A percentile compares a stretch with the other conserved stretches of the same genome.
These are phyloP conservation scores for Sciurus vulgaris DNA, from an alignment of 2,797 vertebrate species.

Conservation along the genomic window DNA sequence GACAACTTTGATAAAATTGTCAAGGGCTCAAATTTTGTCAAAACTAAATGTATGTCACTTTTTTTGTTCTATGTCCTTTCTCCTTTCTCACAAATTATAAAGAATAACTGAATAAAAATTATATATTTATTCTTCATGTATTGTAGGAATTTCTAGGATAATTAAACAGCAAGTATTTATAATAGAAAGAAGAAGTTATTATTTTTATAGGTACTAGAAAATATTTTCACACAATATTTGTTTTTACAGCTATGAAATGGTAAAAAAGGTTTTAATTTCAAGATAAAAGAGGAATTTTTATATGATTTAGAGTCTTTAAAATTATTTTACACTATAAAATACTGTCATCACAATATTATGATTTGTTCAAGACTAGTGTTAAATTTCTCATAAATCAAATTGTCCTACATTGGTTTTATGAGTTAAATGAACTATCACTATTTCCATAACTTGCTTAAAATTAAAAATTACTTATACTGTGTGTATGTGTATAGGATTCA, in stretches of 20 bases:
- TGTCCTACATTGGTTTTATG: slow-evolving; percentile 1
- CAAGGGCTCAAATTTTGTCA: not conserved
- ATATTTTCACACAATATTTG: not conserved
- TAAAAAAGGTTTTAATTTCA: slow-evolving; percentile 43
- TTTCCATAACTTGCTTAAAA: not conserved
- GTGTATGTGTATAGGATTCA: not conserved
- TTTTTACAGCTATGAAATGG: not conserved
- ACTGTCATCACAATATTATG: not conserved
- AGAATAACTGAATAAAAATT: not conserved
- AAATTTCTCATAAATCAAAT: slow-evolving; percentile 42
- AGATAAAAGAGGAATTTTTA: not conserved
- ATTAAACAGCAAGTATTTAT: not conserved
- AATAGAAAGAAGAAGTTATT: not conserved
- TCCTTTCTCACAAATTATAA: not conserved
- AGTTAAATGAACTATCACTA: slow-evolving; percentile 10
- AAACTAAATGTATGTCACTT: not conserved
- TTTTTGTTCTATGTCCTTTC: not conserved
- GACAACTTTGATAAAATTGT: not conserved
- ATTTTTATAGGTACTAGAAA: not conserved
- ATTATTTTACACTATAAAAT: slow-evolving; percentile 6
- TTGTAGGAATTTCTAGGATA: not conserved
- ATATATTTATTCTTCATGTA: not conserved
- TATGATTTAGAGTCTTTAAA: slow-evolving; percentile 2
- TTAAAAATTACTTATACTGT: not conserved
- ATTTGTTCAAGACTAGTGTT: not conserved